phyloP scores from a whole-genome alignment of 2,797 vertebrate genomes.

The Sebastes kiyomatsui region DNA sequence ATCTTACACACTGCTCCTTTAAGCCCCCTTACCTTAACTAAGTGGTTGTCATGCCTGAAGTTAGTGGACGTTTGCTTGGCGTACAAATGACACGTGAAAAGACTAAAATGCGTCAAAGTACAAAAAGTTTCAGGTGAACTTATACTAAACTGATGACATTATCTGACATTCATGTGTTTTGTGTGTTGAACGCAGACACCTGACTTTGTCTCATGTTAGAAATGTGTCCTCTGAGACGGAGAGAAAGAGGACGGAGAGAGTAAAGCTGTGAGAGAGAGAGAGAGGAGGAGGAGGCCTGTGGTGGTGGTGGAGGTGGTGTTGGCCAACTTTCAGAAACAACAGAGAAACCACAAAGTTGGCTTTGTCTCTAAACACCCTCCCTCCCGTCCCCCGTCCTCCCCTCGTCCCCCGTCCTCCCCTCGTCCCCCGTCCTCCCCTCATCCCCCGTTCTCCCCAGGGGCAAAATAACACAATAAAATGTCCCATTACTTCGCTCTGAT shows the following conservation, averaged over 20 bases:
- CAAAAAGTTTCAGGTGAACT: too few species aligned
- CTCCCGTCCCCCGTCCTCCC: neutral
- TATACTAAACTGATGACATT: too few species aligned
- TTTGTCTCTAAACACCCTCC: slow-evolving; percentile 68
- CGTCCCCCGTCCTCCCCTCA: neutral
- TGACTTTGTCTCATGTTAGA: neutral
- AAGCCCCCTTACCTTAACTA: too few species aligned
- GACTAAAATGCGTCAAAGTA: too few species aligned
- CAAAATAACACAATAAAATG: slow-evolving; percentile 58
- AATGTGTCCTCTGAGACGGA: neutral
- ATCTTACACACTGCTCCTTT: too few species aligned
- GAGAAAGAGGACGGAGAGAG: neutral
- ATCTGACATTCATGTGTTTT: neutral
- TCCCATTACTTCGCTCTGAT: slow-evolving; percentile 42
- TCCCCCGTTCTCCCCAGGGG: slow-evolving; percentile 12
- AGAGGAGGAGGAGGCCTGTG: slow-evolving; percentile 46
- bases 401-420: neutral
- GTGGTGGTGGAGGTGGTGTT: slow-evolving; percentile 51
- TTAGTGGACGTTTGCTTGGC: too few species aligned
- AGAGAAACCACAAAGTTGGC: slow-evolving; percentile 81
- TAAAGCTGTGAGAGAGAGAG: slow-evolving; percentile 17
- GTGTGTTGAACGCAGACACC: too few species aligned
- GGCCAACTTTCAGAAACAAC: slow-evolving; percentile 80
- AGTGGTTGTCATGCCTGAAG: too few species aligned
- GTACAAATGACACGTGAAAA: too few species aligned